Base-by-base conservation (phyloP, 2,113 vertebrate genomes). In the Mormoops blainvillei region DNA sequence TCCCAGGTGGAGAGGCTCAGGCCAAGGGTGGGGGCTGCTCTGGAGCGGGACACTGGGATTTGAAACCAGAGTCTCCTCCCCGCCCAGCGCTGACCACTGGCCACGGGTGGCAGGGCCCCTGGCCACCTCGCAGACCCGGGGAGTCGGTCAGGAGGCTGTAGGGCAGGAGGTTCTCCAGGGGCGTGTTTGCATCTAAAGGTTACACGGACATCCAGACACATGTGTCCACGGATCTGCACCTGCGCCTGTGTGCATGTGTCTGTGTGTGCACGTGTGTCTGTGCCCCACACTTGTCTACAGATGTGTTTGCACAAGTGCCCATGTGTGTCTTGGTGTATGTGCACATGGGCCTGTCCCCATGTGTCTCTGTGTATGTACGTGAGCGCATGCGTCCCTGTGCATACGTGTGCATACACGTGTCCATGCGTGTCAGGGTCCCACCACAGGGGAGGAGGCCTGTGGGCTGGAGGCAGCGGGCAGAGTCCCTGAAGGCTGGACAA, bases 191-290 rank as follows among this genome's bases (percentile, higher is more conserved):
- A 16, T 24, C 48, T n/a, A 12, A 28, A 22, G 58, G 56, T 38
- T 19, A 26, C 1, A 0, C 26, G n/a, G 20, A 7, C 7, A 15
- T n/a, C 45, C 28, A 56, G 68, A 20, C 7, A 7, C 1, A 3
- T 0, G 7, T 41, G 22, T 36, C 48, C 33, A 9, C 4, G 28
- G 56, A 9, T 18, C n/a, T 20, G 56, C 15, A 58, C 54, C 19
- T 0, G 0, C 6, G 33, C 0, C 3, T n/a, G n/a, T 14, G 43
- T 56, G 33, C 45, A 36, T 3, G 20, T 1, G 0, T 56, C 48
- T 45, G 38, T 14, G 31, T 4, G 10, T 43, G 18, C 7, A 38
- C 18, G 16, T 0, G 15, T 24, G 31, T 36, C 45, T 18, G 5
- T 10, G 43, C 20, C 38, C 24, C 7, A n/a, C n/a, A n/a, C n/a